Evolutionary conservation across 2,888 invertebrate genomes (phyloP).

Genomic region (Eupeodes latifasciatus): DNA sequence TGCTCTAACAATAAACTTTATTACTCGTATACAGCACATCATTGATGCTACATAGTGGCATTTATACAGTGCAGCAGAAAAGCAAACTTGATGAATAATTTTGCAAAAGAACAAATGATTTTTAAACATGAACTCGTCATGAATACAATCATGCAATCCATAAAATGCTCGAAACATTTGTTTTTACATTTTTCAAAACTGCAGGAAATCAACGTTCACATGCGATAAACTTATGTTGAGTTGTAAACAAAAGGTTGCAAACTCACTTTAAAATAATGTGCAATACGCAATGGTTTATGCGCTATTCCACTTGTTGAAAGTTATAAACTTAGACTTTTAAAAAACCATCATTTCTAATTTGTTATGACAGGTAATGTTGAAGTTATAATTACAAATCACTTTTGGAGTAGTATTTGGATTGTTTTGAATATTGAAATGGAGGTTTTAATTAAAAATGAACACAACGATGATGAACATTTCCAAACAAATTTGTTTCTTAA

Average conservation of each 20-base stretch:
- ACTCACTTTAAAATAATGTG: not conserved
- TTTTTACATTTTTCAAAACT: not conserved
- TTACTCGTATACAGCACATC: not conserved
- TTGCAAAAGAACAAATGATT: not conserved
- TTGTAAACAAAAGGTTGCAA: not conserved
- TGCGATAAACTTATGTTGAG: constrained; percentile 7
- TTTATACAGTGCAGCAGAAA: not conserved
- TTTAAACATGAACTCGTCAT: constrained; percentile 3
- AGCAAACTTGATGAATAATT: not conserved
- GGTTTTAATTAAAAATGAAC: no score
- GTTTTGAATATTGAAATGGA: no score
- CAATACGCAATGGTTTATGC: not conserved
- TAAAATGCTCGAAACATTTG: not conserved
- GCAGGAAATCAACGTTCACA: constrained; percentile 6
- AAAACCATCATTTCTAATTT: not conserved
- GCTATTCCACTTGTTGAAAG: not conserved
- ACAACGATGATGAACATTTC: no score
- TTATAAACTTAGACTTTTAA: not conserved
- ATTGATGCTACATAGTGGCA: not conserved
- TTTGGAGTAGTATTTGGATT: no score
- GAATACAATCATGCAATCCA: not conserved
- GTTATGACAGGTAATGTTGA: not conserved
- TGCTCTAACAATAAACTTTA: not conserved
- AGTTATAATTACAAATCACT: no score
- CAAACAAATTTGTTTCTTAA: no score